A percentile compares a stretch with the other conserved stretches of the same genome.
These are phyloP conservation scores for Pristionchus fissidentatus DNA, from an alignment of 2,888 invertebrate species.

Conservation along the genomic window DNA sequence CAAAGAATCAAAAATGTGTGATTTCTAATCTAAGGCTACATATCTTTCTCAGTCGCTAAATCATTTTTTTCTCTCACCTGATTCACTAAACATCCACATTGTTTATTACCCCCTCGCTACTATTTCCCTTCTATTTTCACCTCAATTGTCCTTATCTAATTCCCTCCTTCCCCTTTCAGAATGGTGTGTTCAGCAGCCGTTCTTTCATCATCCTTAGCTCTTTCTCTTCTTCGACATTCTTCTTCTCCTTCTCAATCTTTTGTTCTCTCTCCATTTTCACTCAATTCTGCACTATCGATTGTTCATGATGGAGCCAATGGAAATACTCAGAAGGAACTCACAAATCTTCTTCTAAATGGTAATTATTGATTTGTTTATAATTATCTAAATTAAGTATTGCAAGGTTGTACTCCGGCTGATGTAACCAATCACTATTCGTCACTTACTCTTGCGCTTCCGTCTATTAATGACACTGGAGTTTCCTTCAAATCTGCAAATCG, in stretches of 20 bases:
- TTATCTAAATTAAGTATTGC: background rate
- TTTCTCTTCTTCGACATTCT: constrained; percentile 33
- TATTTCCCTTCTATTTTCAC: too few species aligned
- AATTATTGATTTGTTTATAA: background rate
- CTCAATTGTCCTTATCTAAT: too few species aligned
- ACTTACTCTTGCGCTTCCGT: background rate
- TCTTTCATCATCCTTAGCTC: background rate
- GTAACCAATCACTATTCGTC: background rate
- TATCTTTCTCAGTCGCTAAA: too few species aligned
- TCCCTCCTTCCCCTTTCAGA: background rate
- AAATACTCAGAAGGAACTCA: constrained; percentile 22
- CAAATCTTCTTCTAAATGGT: constrained; percentile 1
- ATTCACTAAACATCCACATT: too few species aligned
- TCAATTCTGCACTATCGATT: constrained; percentile 1
- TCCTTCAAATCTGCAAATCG: background rate
- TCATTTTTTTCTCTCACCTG: too few species aligned
- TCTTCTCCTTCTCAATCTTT: constrained; percentile 25
- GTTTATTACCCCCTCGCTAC: too few species aligned
- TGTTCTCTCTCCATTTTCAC: constrained; percentile 19
- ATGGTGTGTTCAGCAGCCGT: background rate
- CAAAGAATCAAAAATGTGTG: too few species aligned
- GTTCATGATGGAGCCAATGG: constrained; percentile 18
- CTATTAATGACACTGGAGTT: background rate
- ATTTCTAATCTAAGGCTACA: too few species aligned
- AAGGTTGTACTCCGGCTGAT: background rate